Evolutionary conservation across 2,888 invertebrate genomes (phyloP), one percentile per base, ranked within the genome.

Genomic region (Crepidodera aurea): DNA sequence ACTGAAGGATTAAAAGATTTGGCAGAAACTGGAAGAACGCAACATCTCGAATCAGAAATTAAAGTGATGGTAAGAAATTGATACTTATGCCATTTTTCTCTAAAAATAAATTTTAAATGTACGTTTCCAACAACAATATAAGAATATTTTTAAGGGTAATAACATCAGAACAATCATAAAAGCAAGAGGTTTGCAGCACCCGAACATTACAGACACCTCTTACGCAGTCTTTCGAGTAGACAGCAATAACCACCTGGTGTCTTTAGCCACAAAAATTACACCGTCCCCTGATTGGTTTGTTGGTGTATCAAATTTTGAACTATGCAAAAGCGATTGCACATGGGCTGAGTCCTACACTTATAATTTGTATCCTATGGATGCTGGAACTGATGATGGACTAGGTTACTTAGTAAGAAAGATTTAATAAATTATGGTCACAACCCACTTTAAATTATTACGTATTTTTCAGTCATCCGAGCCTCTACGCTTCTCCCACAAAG

Each of bases 211-310:
- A 27, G 91, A 92, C 0, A 90, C 88, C 82, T 94, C 86, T 40
- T 93, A 87, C 81, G 94, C 87, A 56, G 89, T 92, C 3, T 96
- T 96, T 78, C 85, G 95, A 50, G 94, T 94, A 0, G 96, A 96
- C 79, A 90, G 88, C 18, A 89, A 89, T 64, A 92, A 97, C 77
- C 97, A 98, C 76, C 83, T 97, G 40, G 88, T 98, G 61, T 98
- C 98, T 0, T 82, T 98, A 16, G 92, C 96, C 0, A 91, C 96
- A 1, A 97, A 95, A 89, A 85, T 98, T 57, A 94, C 92, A 48
- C 98, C 98, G 0, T 96, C 96, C 0, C 98, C 98, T 0, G 98
- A 98, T 81, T 98, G 98, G 98, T 90, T 96, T 61, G 91, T 96
- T 0, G 97, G 97, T 0, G 90, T 97, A 0, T 92, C 93, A 0